Percentiles rank a stretch among this genome's conserved stretches.
Conservation (phyloP, 2,113 vertebrate genomes). For the Otolemur garnettii region DNA sequence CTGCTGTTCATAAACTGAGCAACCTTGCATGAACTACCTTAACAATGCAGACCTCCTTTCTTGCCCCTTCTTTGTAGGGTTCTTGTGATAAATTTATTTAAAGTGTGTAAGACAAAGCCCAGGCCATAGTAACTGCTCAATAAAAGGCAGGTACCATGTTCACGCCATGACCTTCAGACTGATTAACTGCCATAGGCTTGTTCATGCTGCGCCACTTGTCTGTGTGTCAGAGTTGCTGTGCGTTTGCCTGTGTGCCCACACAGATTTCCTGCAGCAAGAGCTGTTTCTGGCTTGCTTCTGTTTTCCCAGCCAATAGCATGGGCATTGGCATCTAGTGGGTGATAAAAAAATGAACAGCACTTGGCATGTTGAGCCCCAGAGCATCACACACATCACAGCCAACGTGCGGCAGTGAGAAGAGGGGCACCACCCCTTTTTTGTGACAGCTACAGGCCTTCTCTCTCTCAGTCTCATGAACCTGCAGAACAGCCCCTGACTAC, state of each 20-base stretch:
- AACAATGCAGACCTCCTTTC: neutral
- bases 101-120: neutral
- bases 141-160: neutral
- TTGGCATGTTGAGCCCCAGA: neutral
- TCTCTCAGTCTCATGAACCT: neutral
- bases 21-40: neutral
- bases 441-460: neutral
- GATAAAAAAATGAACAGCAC: neutral
- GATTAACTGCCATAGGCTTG: neutral
- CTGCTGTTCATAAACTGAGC: neutral
- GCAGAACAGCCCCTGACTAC: neutral
- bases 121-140: neutral
- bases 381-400: rapidly evolving
- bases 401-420: rapidly evolving
- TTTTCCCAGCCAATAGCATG: neutral
- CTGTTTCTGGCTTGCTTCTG: neutral
- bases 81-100: neutral
- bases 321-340: neutral
- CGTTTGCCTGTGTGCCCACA: neutral
- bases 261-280: neutral
- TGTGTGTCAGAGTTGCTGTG: neutral
- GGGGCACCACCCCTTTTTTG: neutral
- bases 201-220: neutral
- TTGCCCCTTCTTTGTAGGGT: neutral
- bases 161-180: neutral